Conservation (phyloP, 2,888 invertebrate genomes). For the Chesias legatella region DNA sequence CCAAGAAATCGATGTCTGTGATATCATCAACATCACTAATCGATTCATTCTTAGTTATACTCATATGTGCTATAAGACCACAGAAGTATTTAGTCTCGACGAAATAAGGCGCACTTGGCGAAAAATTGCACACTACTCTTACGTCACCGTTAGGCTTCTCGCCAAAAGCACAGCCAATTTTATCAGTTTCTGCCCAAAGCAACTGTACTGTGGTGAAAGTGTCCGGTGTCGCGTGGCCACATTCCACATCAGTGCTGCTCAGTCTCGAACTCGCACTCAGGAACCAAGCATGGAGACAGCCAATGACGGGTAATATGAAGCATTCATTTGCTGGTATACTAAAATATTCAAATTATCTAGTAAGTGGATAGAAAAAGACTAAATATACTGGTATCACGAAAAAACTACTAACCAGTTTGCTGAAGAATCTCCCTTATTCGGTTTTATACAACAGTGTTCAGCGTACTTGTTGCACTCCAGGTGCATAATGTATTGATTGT, state of each 20-base stretch:
- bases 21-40: constrained; percentile 26
- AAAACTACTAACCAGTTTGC: constrained; percentile 45
- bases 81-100: constrained; percentile 54
- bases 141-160: constrained; percentile 45
- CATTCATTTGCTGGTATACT: constrained; percentile 63
- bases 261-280: constrained; percentile 50
- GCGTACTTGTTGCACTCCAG: constrained; percentile 65
- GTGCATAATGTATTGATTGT: constrained; percentile 53
- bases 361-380: too few species aligned
- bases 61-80: constrained; percentile 50
- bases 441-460: constrained; percentile 50
- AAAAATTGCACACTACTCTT: constrained; percentile 64
- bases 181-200: constrained; percentile 61
- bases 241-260: constrained; percentile 49
- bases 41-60: constrained; percentile 25
- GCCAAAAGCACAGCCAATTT: constrained; percentile 68
- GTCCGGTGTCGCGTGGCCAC: constrained; percentile 50
- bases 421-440: constrained; percentile 25
- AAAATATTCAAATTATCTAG: constrained; percentile 19
- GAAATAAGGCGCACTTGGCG: constrained; percentile 63
- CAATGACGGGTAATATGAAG: constrained; percentile 54
- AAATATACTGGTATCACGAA: too few species aligned
- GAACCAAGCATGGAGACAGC: constrained; percentile 67
- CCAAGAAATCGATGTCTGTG: constrained; percentile 34
- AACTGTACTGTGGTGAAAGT: constrained; percentile 61